These are phyloP conservation scores for Ciconia stormi DNA, from an alignment of 2,113 vertebrate genomes.

Conservation along the genomic window DNA sequence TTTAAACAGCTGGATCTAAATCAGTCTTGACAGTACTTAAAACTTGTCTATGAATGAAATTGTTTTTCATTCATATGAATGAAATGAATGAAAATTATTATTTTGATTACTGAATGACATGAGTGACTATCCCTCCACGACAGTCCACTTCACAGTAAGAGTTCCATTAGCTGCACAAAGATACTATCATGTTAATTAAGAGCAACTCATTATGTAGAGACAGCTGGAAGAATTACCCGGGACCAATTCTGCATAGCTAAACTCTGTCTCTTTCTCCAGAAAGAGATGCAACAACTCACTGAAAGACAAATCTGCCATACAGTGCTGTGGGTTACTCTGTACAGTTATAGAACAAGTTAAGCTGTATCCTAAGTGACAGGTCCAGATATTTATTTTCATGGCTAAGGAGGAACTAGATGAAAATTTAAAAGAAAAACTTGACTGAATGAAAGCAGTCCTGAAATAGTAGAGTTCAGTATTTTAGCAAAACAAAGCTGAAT, in stretches of 20 bases:
- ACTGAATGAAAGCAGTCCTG: not conserved
- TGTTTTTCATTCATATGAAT: too few relatives aligned
- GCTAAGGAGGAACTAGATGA: not conserved
- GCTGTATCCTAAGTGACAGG: not conserved
- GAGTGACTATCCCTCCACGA: not conserved
- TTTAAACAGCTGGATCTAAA: not conserved
- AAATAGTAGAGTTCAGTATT: not conserved
- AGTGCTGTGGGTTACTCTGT: not conserved
- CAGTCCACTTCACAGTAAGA: not conserved
- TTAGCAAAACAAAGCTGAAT: not conserved
- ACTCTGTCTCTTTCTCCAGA: not conserved
- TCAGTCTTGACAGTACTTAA: not conserved
- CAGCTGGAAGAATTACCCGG: not conserved
- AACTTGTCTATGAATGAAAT: not conserved
- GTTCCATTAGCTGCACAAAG: not conserved
- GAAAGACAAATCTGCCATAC: not conserved
- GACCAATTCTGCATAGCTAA: not conserved
- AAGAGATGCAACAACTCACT: not conserved
- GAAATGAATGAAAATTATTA: not conserved
- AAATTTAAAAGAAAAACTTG: not conserved
- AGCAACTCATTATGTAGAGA: not conserved
- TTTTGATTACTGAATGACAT: not conserved
- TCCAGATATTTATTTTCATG: not conserved
- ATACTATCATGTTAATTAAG: not conserved
- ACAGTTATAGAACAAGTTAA: not conserved